These are phyloP conservation scores for Cyclophora punctaria DNA, from an alignment of 2,888 invertebrate species.

Conservation along the genomic window DNA sequence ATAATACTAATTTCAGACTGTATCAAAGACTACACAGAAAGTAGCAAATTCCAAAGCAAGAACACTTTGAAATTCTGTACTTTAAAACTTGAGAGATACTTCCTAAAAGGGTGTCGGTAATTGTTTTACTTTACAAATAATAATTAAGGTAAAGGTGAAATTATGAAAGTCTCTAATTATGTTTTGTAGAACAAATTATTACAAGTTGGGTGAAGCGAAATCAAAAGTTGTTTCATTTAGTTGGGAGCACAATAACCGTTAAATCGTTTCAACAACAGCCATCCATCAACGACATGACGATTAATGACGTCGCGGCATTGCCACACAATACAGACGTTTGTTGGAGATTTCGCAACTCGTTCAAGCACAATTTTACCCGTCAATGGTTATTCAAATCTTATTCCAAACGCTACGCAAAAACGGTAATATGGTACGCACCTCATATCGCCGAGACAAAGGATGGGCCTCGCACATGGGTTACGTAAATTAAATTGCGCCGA, in stretches of 20 bases:
- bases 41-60: too few species aligned
- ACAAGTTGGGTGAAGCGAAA: conserved; percentile 7
- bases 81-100: too few species aligned
- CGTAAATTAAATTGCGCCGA: conserved; percentile 17
- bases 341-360: conserved; percentile 10
- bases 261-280: conserved; percentile 28
- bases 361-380: conserved; percentile 17
- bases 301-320: conserved; percentile 26
- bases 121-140: too few species aligned
- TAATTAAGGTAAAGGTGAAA: too few species aligned
- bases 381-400: conserved; percentile 18
- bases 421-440: conserved; percentile 21
- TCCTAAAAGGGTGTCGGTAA: too few species aligned
- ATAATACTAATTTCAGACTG: background rate
- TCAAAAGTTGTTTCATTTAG: conserved; percentile 24
- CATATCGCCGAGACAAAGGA: conserved; percentile 20
- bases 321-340: conserved; percentile 18
- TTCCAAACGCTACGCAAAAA: conserved; percentile 15
- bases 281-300: conserved; percentile 32
- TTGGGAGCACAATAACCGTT: conserved; percentile 23
- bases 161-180: background rate
- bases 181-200: conserved; percentile 5
- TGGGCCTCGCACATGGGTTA: conserved; percentile 9
- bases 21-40: too few species aligned
- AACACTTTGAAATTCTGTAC: too few species aligned